phyloP scores from a whole-genome alignment of 1,140 invertebrate species.

The Drosophila sp. region DNA sequence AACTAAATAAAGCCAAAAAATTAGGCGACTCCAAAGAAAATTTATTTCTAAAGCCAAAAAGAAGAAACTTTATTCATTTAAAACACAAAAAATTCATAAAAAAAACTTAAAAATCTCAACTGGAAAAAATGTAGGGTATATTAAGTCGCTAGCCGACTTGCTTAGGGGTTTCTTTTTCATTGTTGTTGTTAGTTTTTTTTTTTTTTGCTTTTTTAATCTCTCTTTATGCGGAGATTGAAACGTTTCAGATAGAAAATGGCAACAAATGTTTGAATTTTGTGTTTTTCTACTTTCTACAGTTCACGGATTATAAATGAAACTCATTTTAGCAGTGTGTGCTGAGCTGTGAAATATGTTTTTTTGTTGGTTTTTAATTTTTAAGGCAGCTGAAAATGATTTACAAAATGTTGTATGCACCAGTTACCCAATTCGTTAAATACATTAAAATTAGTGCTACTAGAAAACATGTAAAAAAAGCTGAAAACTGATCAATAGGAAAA shows the following conservation, averaged over 20 bases:
- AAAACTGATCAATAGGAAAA: too few relatives aligned
- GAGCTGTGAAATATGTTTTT: constrained; percentile 57
- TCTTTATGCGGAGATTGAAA: constrained; percentile 43
- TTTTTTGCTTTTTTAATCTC: constrained; percentile 56
- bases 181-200: constrained; percentile 49
- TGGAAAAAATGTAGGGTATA: not conserved
- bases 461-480: too few relatives aligned
- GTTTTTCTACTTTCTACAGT: constrained; percentile 17
- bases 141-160: not conserved
- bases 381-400: too few relatives aligned
- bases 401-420: too few relatives aligned
- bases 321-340: constrained; percentile 22
- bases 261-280: constrained; percentile 75
- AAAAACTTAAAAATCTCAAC: too few relatives aligned
- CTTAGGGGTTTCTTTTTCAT: constrained; percentile 17
- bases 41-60: too few relatives aligned
- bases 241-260: constrained; percentile 65
- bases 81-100: too few relatives aligned
- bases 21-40: too few relatives aligned
- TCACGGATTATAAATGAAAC: constrained; percentile 21
- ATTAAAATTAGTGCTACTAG: too few relatives aligned
- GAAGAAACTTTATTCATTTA: too few relatives aligned
- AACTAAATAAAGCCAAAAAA: too few relatives aligned
- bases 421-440: too few relatives aligned
- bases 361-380: not conserved